Evolutionary conservation across 2,797 vertebrate genomes (phyloP).

Genomic region (Sebastes taczanowskii): DNA sequence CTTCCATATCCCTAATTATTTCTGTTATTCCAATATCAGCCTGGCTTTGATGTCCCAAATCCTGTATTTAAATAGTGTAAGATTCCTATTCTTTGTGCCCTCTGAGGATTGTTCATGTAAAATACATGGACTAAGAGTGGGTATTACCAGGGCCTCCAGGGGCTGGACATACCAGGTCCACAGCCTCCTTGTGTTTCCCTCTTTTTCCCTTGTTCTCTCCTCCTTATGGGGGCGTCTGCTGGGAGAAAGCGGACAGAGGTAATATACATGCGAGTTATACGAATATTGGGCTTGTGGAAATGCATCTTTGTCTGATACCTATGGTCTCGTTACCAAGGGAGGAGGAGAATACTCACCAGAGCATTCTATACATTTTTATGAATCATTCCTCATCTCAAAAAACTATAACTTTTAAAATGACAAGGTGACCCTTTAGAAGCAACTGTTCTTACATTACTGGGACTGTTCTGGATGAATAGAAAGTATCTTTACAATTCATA

Average conservation of each 20-base stretch:
- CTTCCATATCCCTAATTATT: constrained; percentile 99
- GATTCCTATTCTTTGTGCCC: constrained; percentile 93
- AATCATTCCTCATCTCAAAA: constrained; percentile 52
- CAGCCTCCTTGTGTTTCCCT: constrained; percentile 56
- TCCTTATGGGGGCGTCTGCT: constrained; percentile 52
- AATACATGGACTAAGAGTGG: constrained; percentile 95
- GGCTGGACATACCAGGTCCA: constrained; percentile 87
- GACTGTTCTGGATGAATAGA: neutral
- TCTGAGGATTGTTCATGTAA: constrained; percentile 95
- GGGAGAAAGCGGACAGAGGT: constrained; percentile 50
- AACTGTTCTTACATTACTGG: constrained; percentile 4
- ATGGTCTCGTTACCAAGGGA: constrained; percentile 40
- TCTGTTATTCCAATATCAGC: constrained; percentile 98
- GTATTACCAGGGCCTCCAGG: constrained; percentile 92
- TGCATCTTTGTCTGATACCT: constrained; percentile 70
- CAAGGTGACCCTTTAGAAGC: constrained; percentile 34
- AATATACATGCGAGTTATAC: constrained; percentile 49
- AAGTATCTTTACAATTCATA: neutral
- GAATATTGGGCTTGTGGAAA: constrained; percentile 63
- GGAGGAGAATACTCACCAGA: constrained; percentile 24
- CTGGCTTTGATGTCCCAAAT: constrained; percentile 98
- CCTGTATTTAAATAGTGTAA: constrained; percentile 98
- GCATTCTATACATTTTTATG: constrained; percentile 33
- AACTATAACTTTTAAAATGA: constrained; percentile 27
- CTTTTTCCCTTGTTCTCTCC: constrained; percentile 42